phyloP scores from a whole-genome alignment of 2,797 vertebrate genomes.

The Lemur catta region DNA sequence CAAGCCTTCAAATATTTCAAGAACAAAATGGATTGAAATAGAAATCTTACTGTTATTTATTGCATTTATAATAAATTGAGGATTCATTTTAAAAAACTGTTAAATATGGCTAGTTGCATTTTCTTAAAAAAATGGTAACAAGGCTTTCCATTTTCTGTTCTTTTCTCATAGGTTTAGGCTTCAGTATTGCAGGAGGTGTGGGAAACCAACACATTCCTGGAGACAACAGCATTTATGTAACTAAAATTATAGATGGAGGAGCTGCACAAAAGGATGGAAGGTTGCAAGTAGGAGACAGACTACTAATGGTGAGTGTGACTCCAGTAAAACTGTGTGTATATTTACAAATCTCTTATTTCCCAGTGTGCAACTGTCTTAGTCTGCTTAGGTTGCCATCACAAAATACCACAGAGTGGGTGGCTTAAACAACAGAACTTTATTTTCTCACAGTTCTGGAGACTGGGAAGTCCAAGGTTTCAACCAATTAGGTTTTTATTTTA shows the following conservation, averaged over 20 bases:
- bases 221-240: constrained; percentile 98
- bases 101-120: background rate
- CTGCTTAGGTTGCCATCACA: background rate
- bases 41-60: constrained; percentile 17
- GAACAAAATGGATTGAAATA: background rate
- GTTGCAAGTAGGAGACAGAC: constrained; percentile 94
- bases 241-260: constrained; percentile 97
- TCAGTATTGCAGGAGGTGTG: constrained; percentile 97
- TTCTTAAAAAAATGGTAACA: background rate
- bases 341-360: background rate
- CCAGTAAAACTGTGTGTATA: background rate
- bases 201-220: constrained; percentile 98
- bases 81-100: background rate
- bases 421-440: background rate
- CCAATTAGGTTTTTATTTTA: background rate
- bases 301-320: constrained; percentile 91
- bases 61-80: background rate
- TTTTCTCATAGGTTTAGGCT: constrained; percentile 90
- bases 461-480: background rate
- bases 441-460: background rate
- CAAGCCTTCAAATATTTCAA: constrained; percentile 28
- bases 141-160: background rate
- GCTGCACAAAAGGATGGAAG: constrained; percentile 95
- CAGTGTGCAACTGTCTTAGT: background rate
- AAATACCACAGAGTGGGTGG: background rate